These are phyloP conservation scores for Melanostigma gelatinosum DNA, from an alignment of 2,113 vertebrate species.

Conservation along the genomic window DNA sequence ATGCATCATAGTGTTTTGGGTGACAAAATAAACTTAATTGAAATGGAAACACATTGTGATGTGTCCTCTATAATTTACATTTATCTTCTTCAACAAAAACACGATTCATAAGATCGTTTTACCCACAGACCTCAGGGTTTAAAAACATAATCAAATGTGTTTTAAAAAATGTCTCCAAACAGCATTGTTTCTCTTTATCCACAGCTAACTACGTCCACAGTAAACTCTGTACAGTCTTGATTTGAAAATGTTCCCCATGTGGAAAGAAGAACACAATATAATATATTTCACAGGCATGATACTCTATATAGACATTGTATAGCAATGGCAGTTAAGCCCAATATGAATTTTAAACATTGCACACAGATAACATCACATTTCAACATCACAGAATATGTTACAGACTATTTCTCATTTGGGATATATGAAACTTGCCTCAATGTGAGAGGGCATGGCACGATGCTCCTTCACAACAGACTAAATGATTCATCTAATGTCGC, in stretches of 20 bases:
- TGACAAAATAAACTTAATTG: background rate
- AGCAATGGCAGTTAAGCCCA: background rate
- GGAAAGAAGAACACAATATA: background rate
- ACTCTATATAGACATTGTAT: background rate
- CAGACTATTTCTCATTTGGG: constrained; percentile 6
- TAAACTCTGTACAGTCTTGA: background rate
- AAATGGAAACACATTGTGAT: background rate
- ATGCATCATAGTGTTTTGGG: background rate
- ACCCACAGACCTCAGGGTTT: constrained; percentile 16
- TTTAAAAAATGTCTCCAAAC: background rate
- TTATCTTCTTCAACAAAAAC: background rate
- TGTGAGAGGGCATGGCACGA: background rate
- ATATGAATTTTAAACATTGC: background rate
- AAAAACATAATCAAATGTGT: background rate
- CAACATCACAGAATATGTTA: constrained; percentile 7
- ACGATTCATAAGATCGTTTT: background rate
- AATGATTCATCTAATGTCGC: constrained; percentile 6
- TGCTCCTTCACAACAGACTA: background rate
- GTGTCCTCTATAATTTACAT: background rate
- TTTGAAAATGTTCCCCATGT: background rate
- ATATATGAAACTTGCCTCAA: constrained; percentile 3
- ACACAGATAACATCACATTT: background rate
- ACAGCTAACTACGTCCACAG: background rate
- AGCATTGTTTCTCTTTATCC: background rate
- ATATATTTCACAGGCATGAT: background rate